Base-by-base conservation (phyloP, 2,888 invertebrate species). In the Agonopterix alstromeriana region DNA sequence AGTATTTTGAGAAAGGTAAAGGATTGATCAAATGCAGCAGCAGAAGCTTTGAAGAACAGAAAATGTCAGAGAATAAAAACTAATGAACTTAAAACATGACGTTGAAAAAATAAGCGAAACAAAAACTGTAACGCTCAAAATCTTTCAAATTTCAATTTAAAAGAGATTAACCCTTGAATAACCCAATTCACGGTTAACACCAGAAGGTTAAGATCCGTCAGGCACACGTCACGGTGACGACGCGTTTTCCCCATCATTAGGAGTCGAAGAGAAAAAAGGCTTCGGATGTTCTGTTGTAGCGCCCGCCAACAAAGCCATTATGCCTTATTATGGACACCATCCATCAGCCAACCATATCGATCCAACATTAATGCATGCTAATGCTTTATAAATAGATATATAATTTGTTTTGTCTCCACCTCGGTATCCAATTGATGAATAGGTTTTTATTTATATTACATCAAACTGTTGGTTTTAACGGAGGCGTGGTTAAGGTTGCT, bases 331-430 rank as follows among this genome's bases (percentile, higher is more conserved):
- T 80, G 81, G 74, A 73, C 73, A 77, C 73, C 82, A 88, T 88
- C 82, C 82, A 88, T 88, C 88, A 87, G 83, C 65, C 70, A 74
- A 73, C 74, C 81, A 82, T 85, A 86, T 87, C 82, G 86, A 87
- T 83, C 82, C 70, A 74, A 79, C 82, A 83, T 87, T 85, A 88
- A 85, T 80, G 82, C 80, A 84, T 84, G 77, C 79, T 86, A 86
- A 88, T 85, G 88, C 77, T 82, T 86, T 81, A 86, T 86, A 86
- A 87, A 87, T 85, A 87, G 85, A 80, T 85, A 83, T 80, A 82
- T 87, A 87, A 88, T 87, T 86, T 83, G 84, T 86, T 82, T 82
- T 86, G 86, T 87, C 85, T 88, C 82, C 81, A 82, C 82, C 83
- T 85, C 68, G 73, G 72, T 53, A 71, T 70, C 70, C 72, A 75